These are phyloP conservation scores for Rhagophthalmus giganteus DNA, from an alignment of 2,888 invertebrate species.

Conservation along the genomic window DNA sequence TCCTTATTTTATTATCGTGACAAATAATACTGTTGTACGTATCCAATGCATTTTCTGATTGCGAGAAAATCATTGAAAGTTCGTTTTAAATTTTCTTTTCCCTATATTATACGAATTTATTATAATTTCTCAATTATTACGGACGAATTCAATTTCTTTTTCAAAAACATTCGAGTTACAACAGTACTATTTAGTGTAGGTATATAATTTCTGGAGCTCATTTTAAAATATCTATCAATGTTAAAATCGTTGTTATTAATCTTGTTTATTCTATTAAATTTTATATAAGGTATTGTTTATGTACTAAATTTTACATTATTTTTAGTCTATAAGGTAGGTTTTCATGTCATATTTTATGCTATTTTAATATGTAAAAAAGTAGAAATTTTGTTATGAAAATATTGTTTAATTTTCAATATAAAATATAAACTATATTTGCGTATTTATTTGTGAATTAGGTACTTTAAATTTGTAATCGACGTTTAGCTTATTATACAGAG, in stretches of 20 bases:
- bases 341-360: constrained; percentile 46
- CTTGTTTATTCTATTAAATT: constrained; percentile 56
- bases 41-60: no score
- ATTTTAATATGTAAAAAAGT: constrained; percentile 51
- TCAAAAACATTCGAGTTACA: no score
- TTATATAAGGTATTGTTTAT: constrained; percentile 52
- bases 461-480: background rate
- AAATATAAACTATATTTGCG: constrained; percentile 26
- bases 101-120: no score
- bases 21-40: constrained; percentile 17
- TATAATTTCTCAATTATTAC: no score
- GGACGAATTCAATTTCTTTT: no score
- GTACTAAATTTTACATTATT: constrained; percentile 44
- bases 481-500: background rate
- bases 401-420: constrained; percentile 50
- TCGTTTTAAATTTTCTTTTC: no score
- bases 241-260: constrained; percentile 54
- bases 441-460: background rate
- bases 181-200: constrained; percentile 9
- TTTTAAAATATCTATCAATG: constrained; percentile 47
- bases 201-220: constrained; percentile 40
- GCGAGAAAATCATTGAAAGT: no score
- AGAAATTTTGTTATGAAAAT: constrained; percentile 49
- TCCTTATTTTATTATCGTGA: constrained; percentile 35
- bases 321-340: constrained; percentile 45